Percentiles rank a stretch among this genome's conserved stretches.
These are phyloP conservation scores for Tinamus major DNA, from an alignment of 2,797 vertebrate species.

Conservation along the genomic window DNA sequence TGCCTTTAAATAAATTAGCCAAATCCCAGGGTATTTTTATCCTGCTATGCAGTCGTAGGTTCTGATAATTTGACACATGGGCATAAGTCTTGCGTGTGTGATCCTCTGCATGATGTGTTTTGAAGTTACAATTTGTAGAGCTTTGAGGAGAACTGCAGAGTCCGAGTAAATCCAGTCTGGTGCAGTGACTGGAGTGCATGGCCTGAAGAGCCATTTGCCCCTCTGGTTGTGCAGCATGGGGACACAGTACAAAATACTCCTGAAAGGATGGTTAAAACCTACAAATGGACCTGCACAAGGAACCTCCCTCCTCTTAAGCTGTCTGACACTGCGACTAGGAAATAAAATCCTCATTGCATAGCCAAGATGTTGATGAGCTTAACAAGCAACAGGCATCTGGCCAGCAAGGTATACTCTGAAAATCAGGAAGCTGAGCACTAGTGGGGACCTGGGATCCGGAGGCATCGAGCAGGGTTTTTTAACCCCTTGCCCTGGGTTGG, in stretches of 20 bases:
- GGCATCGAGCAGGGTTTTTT: not conserved
- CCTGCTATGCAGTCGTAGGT: not conserved
- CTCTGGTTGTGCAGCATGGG: fast-evolving
- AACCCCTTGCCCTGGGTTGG: not conserved
- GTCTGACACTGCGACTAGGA: not conserved
- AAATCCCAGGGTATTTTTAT: not conserved
- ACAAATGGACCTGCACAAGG: not conserved
- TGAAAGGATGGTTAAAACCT: not conserved
- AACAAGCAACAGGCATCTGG: not conserved
- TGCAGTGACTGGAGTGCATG: not conserved
- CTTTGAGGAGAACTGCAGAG: not conserved
- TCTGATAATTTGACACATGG: not conserved
- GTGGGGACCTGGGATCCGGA: not conserved
- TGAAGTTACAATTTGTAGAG: not conserved
- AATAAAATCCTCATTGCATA: not conserved
- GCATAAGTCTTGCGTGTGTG: not conserved
- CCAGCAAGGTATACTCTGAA: not conserved
- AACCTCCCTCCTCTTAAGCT: not conserved
- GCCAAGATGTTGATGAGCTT: not conserved
- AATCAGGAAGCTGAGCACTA: not conserved
- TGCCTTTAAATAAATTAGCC: not conserved
- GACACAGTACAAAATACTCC: not conserved
- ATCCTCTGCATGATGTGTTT: not conserved
- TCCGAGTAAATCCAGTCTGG: not conserved
- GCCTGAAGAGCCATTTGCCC: not conserved